phyloP scores from a whole-genome alignment of 2,113 vertebrate species.

The Rana temporaria region DNA sequence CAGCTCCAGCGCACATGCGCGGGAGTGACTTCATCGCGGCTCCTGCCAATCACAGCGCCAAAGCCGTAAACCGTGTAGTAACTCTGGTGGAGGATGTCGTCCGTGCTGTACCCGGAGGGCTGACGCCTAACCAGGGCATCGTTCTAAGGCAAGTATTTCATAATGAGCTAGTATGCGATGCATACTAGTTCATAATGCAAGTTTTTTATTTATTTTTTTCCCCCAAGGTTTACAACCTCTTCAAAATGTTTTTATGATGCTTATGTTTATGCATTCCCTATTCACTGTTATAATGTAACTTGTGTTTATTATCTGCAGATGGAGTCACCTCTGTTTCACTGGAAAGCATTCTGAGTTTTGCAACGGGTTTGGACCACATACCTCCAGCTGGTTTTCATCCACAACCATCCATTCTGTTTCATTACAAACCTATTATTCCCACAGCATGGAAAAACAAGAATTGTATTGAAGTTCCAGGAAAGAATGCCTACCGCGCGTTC shows the following conservation, averaged over 20 bases:
- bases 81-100: too few species aligned
- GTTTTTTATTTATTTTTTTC: too few species aligned
- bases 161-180: too few species aligned
- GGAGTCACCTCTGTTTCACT: conserved; percentile 80
- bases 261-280: neutral
- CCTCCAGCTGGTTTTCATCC: conserved; percentile 80
- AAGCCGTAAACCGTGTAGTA: too few species aligned
- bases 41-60: too few species aligned
- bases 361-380: conserved; percentile 76
- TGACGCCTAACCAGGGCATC: too few species aligned
- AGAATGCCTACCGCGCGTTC: conserved; percentile 80
- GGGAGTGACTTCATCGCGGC: too few species aligned
- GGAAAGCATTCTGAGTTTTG: conserved; percentile 84
- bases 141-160: too few species aligned
- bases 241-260: neutral
- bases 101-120: too few species aligned
- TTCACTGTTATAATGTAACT: neutral
- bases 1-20: too few species aligned
- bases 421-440: conserved; percentile 73
- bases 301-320: conserved; percentile 69
- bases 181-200: too few species aligned
- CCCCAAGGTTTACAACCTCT: too few species aligned
- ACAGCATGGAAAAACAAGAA: conserved; percentile 74
- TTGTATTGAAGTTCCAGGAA: conserved; percentile 81
- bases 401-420: conserved; percentile 80